Conservation (phyloP, 2,113 vertebrate species). For the Lethenteron reissneri region DNA sequence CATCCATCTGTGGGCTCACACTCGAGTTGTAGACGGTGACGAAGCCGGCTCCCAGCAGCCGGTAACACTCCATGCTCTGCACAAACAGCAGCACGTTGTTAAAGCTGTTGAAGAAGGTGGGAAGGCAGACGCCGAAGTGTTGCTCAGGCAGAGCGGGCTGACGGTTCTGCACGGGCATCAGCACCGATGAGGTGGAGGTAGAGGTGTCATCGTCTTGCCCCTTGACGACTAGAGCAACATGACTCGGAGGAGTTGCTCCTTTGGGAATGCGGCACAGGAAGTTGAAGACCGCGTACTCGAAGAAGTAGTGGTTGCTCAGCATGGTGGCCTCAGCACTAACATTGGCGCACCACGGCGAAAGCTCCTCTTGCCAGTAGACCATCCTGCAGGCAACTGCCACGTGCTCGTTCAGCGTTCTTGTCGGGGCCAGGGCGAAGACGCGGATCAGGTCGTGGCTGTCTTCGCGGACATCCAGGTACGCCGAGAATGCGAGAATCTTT, state of each 20-base stretch:
- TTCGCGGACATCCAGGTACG: neutral
- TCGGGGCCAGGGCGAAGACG: neutral
- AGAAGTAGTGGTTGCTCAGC: neutral
- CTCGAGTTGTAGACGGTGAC: constrained; percentile 42
- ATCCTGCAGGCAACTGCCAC: neutral
- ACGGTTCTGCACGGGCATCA: too few species aligned
- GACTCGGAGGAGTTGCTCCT: neutral
- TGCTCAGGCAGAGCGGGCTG: neutral
- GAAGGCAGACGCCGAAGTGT: constrained; percentile 40
- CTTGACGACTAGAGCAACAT: neutral
- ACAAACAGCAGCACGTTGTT: constrained; percentile 38
- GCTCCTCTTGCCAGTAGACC: neutral
- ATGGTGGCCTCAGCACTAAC: neutral
- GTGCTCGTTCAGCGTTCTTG: neutral
- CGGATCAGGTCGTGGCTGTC: neutral
- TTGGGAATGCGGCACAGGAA: neutral
- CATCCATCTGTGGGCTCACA: constrained; percentile 19
- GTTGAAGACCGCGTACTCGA: neutral
- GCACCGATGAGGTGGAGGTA: neutral
- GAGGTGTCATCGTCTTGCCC: too few species aligned
- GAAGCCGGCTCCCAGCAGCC: constrained; percentile 27
- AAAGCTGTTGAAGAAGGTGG: constrained; percentile 29
- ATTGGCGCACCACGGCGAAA: neutral
- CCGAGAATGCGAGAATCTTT: neutral
- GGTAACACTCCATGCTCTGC: constrained; percentile 40